Base-by-base conservation (phyloP, 1,140 invertebrate genomes). In the Matsumurasca onukii region DNA sequence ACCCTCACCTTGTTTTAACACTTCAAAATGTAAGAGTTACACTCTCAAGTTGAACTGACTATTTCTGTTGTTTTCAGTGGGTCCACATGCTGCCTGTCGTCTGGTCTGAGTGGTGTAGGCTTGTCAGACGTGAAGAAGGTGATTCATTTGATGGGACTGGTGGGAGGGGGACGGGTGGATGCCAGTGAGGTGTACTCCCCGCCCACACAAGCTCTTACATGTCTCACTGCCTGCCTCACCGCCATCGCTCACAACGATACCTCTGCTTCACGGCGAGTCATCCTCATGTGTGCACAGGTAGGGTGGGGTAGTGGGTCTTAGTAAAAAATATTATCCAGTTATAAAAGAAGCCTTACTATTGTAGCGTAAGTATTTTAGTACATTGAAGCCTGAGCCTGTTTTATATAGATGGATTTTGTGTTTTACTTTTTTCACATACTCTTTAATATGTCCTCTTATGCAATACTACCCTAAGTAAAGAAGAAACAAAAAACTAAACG, bases 221-320 rank as follows among this genome's bases (percentile, higher is more conserved):
- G 86, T 75, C 75, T 88, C 17, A 85, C 83, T 64, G 75, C 80
- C 20, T 84, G 84, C 22, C 84, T 87, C 39, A 83, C 84, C 2
- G 82, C 83, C 29, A 75, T 88, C 3, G 83, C 85, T 1, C 80
- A 84, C 70, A 82, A 82, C 64, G 85, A 87, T 73, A 74, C 77
- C 0, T 76, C 79, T 27, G 81, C 86, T 13, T 82, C 86, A 3
- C 83, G 83, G 72, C 76, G 86, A 51, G 80, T 88, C 15, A 77
- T 88, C 0, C 80, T 84, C 69, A 80, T 89, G 69, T 89, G 86
- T 75, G 85, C 85, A 24, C 82, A 86, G 80, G 84, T 85, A 76
- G n/a, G n/a, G n/a, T n/a, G n/a, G n/a, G n/a, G 72, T 69, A 72
- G 30, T 17, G 3, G 51, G 17, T 67, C 27, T 62, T 20, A 61